Conservation (phyloP, 2,888 invertebrate genomes). For the Dolomedes plantarius region DNA sequence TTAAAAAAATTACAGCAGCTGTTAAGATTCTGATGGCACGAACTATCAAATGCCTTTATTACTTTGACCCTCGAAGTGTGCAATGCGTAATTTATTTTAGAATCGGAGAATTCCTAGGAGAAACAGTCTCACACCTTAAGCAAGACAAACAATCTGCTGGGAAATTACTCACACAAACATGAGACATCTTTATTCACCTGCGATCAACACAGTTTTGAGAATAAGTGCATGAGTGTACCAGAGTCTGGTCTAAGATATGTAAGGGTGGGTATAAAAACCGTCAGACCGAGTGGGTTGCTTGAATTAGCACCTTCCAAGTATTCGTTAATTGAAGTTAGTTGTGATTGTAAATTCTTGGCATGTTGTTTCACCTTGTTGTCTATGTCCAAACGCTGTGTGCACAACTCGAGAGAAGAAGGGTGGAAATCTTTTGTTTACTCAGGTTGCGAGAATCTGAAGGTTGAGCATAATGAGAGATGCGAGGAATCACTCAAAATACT, state of each 20-base stretch:
- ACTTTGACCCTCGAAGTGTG: too few species aligned
- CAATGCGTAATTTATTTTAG: too few species aligned
- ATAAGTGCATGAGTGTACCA: background rate
- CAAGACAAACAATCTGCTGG: too few species aligned
- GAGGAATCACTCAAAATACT: background rate
- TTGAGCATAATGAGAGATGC: conserved; percentile 20
- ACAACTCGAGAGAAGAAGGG: background rate
- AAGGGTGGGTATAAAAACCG: background rate
- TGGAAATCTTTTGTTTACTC: conserved; percentile 27
- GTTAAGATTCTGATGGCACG: too few species aligned
- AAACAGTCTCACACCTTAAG: too few species aligned
- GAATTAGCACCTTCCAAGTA: conserved; percentile 45
- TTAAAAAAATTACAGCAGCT: too few species aligned
- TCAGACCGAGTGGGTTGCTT: background rate
- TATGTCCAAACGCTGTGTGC: background rate
- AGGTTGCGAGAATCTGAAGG: conserved; percentile 33
- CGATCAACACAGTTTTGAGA: background rate
- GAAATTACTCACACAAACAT: background rate
- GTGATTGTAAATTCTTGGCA: background rate
- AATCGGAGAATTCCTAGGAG: too few species aligned
- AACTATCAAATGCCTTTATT: too few species aligned
- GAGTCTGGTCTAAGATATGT: background rate
- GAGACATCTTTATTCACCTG: background rate
- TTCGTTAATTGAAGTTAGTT: conserved; percentile 36
- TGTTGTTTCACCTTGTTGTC: background rate